Base-by-base conservation (phyloP, 1,140 invertebrate genomes). In the Cyrtorhinus lividipennis region DNA sequence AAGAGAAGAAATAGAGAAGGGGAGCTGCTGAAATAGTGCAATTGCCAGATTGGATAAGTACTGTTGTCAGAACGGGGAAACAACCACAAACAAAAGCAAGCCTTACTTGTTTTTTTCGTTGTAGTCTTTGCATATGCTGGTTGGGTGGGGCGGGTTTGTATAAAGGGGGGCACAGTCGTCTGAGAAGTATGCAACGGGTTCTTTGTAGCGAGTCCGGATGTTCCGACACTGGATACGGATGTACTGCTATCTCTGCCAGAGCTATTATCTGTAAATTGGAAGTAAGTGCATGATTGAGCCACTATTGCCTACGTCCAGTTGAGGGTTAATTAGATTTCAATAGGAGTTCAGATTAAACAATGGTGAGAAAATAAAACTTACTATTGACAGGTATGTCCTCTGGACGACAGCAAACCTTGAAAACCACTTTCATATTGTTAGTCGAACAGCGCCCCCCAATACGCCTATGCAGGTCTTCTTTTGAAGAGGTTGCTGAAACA, bases 361-460 rank as follows among this genome's bases (percentile, higher is more conserved):
- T 61, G 13, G 56, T 20, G 18, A 20, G 23, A 5, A 18, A 2
- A 12, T 27, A 56, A 56, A 12, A 72, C 73, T 74, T 73, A 78
- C 75, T 76, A 60, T 71, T 69, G 62, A 71, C 70, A 48, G 69
- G 66, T 8, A 67, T 64, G 59, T 75, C 72, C 65, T 74, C 71
- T 5, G 73, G 78, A 70, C 83, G 82, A 77, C 90, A 92, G 80
- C 90, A 92, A 46, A 94, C 91, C 74, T 94, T 92, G 77, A 95
- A 95, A 24, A 95, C 88, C 48, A 95, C 87, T 79, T 93, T 94
- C 92, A 95, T 95, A 78, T 95, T 93, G 73, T 95, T 84, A 65
- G 85, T 88, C 45, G 86, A 83, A 77, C 92, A 95, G 59, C 90
- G 82, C 46, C 90, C 90, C 53, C 91, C 90, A 73, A 93, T 90